These are phyloP conservation scores for Halcyon badia DNA, from an alignment of 2,797 vertebrate species.

Conservation along the genomic window DNA sequence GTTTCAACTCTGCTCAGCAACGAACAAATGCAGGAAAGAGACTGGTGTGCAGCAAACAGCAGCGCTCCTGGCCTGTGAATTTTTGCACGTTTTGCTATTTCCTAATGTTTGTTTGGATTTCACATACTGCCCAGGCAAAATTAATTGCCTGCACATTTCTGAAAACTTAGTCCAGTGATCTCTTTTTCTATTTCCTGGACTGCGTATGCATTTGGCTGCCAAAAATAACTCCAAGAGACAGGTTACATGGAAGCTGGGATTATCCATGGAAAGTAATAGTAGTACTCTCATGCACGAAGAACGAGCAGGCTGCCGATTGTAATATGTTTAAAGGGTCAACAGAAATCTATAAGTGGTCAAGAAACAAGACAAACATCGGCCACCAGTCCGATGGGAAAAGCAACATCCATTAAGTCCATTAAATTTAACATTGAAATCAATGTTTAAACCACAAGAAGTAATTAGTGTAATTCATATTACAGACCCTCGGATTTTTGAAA, in stretches of 20 bases:
- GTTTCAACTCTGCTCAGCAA: background rate
- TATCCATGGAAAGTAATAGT: slow-evolving; percentile 60
- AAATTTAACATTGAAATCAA: slow-evolving; percentile 94
- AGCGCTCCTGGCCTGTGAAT: slow-evolving; percentile 13
- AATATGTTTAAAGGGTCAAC: slow-evolving; percentile 87
- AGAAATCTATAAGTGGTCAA: slow-evolving; percentile 88
- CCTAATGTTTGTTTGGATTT: slow-evolving; percentile 68
- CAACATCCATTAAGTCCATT: slow-evolving; percentile 97
- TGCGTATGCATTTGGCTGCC: slow-evolving; percentile 32
- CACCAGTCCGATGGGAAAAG: slow-evolving; percentile 89
- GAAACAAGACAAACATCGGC: slow-evolving; percentile 91
- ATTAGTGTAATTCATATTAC: slow-evolving; percentile 86
- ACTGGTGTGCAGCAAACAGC: background rate
- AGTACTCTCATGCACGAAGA: slow-evolving; percentile 71
- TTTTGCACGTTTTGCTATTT: slow-evolving; percentile 57
- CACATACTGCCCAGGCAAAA: slow-evolving; percentile 32
- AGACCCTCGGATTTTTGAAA: slow-evolving; percentile 81
- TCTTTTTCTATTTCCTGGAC: slow-evolving; percentile 48
- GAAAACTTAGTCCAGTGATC: slow-evolving; percentile 37
- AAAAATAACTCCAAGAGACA: slow-evolving; percentile 63
- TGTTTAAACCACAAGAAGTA: slow-evolving; percentile 90
- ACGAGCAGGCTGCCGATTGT: slow-evolving; percentile 85
- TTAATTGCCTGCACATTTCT: slow-evolving; percentile 68
- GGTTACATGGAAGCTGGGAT: slow-evolving; percentile 51
- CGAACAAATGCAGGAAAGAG: background rate